These are phyloP conservation scores for Nemopilema nomurai DNA, from an alignment of 30 jellyfish, hydroid and myxozoan genomes.

Conservation along the genomic window DNA sequence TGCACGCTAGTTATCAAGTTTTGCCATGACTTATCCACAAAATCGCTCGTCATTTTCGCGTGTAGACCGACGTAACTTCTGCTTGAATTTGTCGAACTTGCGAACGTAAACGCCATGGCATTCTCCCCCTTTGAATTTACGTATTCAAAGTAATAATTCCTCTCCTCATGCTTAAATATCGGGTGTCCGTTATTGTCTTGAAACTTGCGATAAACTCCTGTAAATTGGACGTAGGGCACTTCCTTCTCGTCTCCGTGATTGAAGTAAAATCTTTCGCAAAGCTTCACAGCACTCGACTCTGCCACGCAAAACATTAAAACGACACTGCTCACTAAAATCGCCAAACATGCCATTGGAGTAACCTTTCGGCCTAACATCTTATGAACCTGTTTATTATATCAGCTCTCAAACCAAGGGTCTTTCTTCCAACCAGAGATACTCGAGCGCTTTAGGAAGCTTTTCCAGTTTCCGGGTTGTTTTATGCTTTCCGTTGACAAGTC, in stretches of 20 bases:
- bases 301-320: background rate
- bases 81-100: background rate
- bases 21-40: slow-evolving; percentile 13
- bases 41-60: slow-evolving; percentile 18
- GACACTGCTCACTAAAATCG: background rate
- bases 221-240: slow-evolving; percentile 30
- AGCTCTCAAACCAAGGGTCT: too few species aligned
- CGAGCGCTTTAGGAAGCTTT: too few species aligned
- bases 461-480: too few species aligned
- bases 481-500: too few species aligned
- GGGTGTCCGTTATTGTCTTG: background rate
- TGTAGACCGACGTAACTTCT: slow-evolving; percentile 7
- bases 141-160: slow-evolving; percentile 23
- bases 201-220: slow-evolving; percentile 1
- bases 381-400: too few species aligned
- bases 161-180: slow-evolving; percentile 40
- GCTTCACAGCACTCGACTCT: background rate
- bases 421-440: too few species aligned
- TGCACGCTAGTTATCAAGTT: slow-evolving; percentile 15
- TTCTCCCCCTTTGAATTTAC: background rate
- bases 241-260: slow-evolving; percentile 21
- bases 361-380: too few species aligned
- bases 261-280: slow-evolving; percentile 10
- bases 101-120: background rate
- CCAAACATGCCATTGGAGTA: background rate